Evolutionary conservation across 1,140 invertebrate species (phyloP), one percentile per base, ranked within the genome.

Genomic region (Ditylenchus dipsaci): DNA sequence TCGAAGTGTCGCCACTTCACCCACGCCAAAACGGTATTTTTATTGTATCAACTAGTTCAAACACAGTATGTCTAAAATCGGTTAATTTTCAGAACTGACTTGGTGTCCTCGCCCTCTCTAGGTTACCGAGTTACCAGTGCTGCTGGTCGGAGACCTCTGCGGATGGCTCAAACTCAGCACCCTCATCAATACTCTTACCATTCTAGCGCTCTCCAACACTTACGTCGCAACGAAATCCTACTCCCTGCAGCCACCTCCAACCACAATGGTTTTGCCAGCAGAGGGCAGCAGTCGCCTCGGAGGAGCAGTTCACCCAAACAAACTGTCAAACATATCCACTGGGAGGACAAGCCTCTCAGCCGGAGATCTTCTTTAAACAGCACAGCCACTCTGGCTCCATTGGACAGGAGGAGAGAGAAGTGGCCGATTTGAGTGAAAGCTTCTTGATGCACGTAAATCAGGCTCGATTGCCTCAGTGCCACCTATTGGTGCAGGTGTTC

Each of bases 381-480:
- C 23, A 53, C n/a, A 3, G 49, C 49, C n/a, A 53, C 49, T 53
- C n/a, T 26, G n/a, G 33, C 3, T 11, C 11, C 33, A 5, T 3
- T 38, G 3, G 33, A 38, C 33, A 53, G 23, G n/a, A 26, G n/a
- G 49, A 53, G 23, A 17, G 3, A 19, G n/a, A 19, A 8, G 15
- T 53, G 23, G 23, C 49, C 15, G 49, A 53, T 53, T 26, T 53
- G 43, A 53, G 63, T 56, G 63, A 65, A 65, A 43, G 30, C 17
- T 65, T 65, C 53, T 65, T 65, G 15, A 19, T 53, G 49, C 49
- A 26, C n/a, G 62, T 61, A 11, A 19, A 60, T 17, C 33, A 26
- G 21, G 23, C 30, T 0, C 33, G 30, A 58, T 49, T 23, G 43
- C 13, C 26, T 23, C 59, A 67, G 17, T 45, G 57, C 65, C 47